phyloP scores from a whole-genome alignment of 2,888 invertebrate genomes.

The Acanthopleura granulata region DNA sequence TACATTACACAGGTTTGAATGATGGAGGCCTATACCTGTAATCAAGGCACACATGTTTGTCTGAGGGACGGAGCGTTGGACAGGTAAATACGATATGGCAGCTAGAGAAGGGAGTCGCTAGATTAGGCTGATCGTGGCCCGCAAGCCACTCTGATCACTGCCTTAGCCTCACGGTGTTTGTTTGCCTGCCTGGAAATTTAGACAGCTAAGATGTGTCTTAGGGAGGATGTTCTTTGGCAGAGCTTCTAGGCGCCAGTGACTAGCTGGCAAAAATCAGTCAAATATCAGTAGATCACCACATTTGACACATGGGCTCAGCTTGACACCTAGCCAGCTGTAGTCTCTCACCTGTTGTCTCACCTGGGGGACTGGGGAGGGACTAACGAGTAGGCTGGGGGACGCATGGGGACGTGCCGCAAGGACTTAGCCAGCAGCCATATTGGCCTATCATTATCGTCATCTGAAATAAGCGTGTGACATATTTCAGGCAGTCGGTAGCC shows the following conservation, averaged over 20 bases:
- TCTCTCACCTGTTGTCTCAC: no score
- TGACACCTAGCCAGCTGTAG: no score
- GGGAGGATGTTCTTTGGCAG: not conserved
- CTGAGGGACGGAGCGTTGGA: not conserved
- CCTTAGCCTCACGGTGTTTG: not conserved
- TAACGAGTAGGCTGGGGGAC: no score
- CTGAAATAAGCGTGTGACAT: no score
- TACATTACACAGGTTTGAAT: not conserved
- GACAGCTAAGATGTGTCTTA: conserved; percentile 6
- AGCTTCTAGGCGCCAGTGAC: not conserved
- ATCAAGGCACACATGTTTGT: conserved; percentile 8
- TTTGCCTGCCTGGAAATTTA: conserved; percentile 8
- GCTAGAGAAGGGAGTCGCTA: not conserved
- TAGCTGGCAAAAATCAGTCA: not conserved
- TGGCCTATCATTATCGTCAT: no score
- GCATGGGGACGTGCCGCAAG: no score
- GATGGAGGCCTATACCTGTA: conserved; percentile 2
- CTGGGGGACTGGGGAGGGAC: no score
- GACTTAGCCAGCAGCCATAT: no score
- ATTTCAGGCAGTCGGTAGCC: no score
- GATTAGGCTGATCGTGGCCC: not conserved
- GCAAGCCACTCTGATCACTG: not conserved
- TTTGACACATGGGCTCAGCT: no score
- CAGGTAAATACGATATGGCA: conserved; percentile 16
- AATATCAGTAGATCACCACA: not conserved